Conservation (phyloP, 1,140 invertebrate genomes). For the Andricus grossulariae region DNA sequence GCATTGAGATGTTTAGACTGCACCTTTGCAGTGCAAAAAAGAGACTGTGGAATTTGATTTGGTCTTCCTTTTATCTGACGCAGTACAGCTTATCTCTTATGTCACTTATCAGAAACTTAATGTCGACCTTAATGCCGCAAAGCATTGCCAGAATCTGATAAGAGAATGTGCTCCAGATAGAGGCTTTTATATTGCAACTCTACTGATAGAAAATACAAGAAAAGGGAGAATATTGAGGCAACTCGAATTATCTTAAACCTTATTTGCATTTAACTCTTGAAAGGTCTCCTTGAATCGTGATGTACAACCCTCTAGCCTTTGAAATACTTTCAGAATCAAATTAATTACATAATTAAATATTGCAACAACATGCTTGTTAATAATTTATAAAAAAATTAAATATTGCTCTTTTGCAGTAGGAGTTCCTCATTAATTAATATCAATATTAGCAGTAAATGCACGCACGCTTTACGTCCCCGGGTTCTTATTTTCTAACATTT, state of each 20-base stretch:
- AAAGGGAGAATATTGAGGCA: background rate
- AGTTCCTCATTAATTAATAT: too few species aligned
- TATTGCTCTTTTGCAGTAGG: too few species aligned
- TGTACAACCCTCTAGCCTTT: background rate
- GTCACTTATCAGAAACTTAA: conserved; percentile 4
- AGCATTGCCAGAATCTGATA: conserved; percentile 22
- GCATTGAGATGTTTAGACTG: conserved; percentile 14
- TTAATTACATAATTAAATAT: background rate
- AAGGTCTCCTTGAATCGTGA: background rate
- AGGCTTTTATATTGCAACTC: background rate
- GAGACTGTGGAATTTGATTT: background rate
- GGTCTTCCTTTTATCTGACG: background rate
- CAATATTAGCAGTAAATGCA: too few species aligned
- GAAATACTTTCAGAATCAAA: background rate
- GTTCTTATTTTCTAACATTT: too few species aligned
- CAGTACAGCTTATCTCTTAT: conserved; percentile 8
- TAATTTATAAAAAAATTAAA: too few species aligned
- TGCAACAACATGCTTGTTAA: too few species aligned
- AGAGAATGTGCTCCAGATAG: background rate
- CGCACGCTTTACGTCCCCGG: too few species aligned
- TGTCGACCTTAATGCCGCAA: conserved; percentile 11
- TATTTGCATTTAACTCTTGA: background rate
- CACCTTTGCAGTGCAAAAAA: background rate
- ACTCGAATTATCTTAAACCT: conserved; percentile 13
- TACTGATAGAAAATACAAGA: background rate